Evolutionary conservation across 2,888 invertebrate genomes (phyloP).

Genomic region (Stratiomys singularior): DNA sequence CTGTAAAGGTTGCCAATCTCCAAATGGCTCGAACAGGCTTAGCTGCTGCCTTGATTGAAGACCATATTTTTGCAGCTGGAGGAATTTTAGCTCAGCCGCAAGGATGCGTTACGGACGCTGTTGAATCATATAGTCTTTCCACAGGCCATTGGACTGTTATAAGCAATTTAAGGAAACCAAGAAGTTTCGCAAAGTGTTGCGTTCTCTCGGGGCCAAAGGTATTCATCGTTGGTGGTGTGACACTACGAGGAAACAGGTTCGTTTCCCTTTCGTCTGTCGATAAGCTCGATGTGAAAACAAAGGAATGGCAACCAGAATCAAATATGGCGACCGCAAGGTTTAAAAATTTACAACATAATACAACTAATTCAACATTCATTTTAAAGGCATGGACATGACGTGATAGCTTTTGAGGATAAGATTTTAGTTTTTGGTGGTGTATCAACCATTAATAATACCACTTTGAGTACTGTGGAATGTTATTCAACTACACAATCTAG

Average conservation of each 20-base stretch:
- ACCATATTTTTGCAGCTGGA: slow-evolving; percentile 77
- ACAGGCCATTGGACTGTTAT: slow-evolving; percentile 65
- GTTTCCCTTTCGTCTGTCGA: slow-evolving; percentile 56
- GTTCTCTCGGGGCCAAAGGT: slow-evolving; percentile 70
- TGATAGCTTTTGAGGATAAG: slow-evolving; percentile 54
- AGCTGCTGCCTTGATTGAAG: slow-evolving; percentile 54
- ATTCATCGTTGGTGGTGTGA: slow-evolving; percentile 75
- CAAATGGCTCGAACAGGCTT: slow-evolving; percentile 56
- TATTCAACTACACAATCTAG: slow-evolving; percentile 71
- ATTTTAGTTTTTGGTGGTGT: slow-evolving; percentile 58
- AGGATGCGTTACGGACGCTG: slow-evolving; percentile 67
- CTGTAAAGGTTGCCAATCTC: slow-evolving; percentile 17
- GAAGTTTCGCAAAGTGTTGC: slow-evolving; percentile 68
- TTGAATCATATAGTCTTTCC: slow-evolving; percentile 73
- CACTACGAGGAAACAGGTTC: slow-evolving; percentile 57
- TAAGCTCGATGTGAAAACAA: slow-evolving; percentile 10
- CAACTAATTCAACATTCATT: neutral
- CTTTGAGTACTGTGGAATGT: slow-evolving; percentile 74
- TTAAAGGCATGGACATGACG: slow-evolving; percentile 58
- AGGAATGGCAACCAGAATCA: slow-evolving; percentile 18
- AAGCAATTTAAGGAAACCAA: slow-evolving; percentile 45
- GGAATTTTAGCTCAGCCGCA: slow-evolving; percentile 67
- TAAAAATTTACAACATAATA: neutral
- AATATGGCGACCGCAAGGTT: slow-evolving; percentile 29
- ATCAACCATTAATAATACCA: slow-evolving; percentile 59